Base-by-base conservation (phyloP, 2,113 vertebrate genomes). In the Spea bombifrons region DNA sequence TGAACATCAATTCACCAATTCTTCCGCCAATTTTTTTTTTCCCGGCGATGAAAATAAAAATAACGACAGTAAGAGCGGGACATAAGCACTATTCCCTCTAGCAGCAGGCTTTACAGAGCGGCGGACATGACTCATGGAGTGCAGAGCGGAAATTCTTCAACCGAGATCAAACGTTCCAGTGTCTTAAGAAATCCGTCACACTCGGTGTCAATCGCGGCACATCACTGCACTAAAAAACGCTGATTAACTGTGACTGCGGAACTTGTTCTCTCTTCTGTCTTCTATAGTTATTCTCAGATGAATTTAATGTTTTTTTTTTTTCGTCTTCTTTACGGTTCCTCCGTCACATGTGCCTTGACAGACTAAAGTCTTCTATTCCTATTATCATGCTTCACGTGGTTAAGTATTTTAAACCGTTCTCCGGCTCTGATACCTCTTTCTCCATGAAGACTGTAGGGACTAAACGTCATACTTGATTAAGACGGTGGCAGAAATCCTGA, bases 401-500 rank as follows among this genome's bases (percentile, higher is more conserved):
- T 69, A n/a, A 69, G 13, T 16, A 7, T 10, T 49, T 49, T 49
- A 69, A 49, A 69, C 46, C 49, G 67, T 13, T 13, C 47, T 44
- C 16, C 49, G 7, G 7, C 47, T 49, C 67, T 49, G 53, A 73
- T 59, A 73, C 71, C 17, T 61, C 10, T 17, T 61, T 61, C 61
- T 73, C 6, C 43, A 50, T n/a, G 43, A 73, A 16, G 53, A 30
- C 71, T 59, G 44, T 55, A n/a, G 52, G 71, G 71, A 73, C 13
- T 61, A 16, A 47, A 61, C 46, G 71, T 73, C 71, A 73, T 8
- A 45, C 46, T 61, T 73, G 8, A 73, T 73, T 73, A 73, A n/a
- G 43, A 61, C 16, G 7, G 55, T n/a, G 12, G 71, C 61, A 49
- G 67, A 16, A 16, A 69, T 61, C 53, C 59, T 46, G 12, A 73